Evolutionary conservation across 1,140 invertebrate species (phyloP).

Genomic region (Odontomachus brunneus): DNA sequence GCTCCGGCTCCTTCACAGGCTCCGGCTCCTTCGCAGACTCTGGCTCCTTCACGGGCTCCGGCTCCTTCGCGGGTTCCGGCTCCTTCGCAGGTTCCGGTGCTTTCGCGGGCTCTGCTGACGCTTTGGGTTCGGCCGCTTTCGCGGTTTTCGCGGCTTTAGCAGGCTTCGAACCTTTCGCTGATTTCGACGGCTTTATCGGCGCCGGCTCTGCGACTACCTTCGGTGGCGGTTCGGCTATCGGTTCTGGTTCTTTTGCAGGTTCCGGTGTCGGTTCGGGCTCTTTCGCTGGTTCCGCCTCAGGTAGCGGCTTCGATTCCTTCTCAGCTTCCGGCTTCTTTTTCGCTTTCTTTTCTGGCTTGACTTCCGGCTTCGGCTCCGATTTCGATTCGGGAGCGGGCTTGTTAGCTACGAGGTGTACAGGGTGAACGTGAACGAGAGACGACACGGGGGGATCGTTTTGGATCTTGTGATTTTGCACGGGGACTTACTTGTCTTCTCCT

Average conservation of each 20-base stretch:
- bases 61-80: too few relatives aligned
- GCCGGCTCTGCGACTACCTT: constrained; percentile 56
- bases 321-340: constrained; percentile 50
- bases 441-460: neutral
- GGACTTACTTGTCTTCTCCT: constrained; percentile 49
- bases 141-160: constrained; percentile 47
- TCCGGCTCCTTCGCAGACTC: constrained; percentile 1
- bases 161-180: neutral
- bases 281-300: constrained; percentile 51
- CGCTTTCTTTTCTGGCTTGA: constrained; percentile 60
- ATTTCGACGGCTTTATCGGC: constrained; percentile 35
- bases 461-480: neutral
- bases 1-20: constrained; percentile 37
- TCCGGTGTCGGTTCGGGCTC: constrained; percentile 40
- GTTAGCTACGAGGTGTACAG: constrained; percentile 23
- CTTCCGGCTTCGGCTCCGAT: constrained; percentile 60
- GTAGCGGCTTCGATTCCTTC: constrained; percentile 58
- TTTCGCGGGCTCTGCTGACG: constrained; percentile 58
- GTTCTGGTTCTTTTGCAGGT: constrained; percentile 58
- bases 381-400: constrained; percentile 29
- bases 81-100: constrained; percentile 58
- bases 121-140: constrained; percentile 47
- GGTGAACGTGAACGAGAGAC: constrained; percentile 1
- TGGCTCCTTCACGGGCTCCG: constrained; percentile 48
- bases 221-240: constrained; percentile 51